Evolutionary conservation across 2,797 vertebrate genomes (phyloP).

Genomic region (Agapornis canus): DNA sequence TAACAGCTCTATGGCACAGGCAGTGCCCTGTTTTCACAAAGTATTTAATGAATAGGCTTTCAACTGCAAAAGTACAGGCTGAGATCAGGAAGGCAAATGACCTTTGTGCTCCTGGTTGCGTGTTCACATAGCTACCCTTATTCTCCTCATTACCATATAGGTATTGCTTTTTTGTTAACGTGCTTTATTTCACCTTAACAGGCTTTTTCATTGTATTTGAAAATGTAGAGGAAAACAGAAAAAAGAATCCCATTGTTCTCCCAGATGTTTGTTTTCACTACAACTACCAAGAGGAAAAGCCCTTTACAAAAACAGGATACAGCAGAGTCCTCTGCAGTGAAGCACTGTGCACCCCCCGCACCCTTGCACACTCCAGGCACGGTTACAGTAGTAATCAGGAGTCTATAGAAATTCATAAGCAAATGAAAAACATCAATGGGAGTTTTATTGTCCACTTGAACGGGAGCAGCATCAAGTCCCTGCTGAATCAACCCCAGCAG

Average conservation of each 20-base stretch:
- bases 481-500: not conserved
- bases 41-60: not conserved
- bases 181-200: not conserved
- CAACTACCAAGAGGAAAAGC: constrained; percentile 69
- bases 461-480: not conserved
- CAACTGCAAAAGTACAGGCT: not conserved
- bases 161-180: not conserved
- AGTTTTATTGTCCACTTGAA: not conserved
- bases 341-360: fast-evolving
- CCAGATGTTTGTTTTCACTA: constrained; percentile 52
- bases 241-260: constrained; percentile 68
- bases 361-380: not conserved
- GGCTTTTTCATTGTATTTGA: not conserved
- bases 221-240: constrained; percentile 40
- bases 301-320: constrained; percentile 75
- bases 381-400: not conserved
- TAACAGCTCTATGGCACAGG: not conserved
- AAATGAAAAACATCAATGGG: not conserved
- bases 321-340: not conserved
- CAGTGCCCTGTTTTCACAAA: not conserved
- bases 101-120: not conserved
- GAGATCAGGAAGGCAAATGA: not conserved
- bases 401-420: not conserved
- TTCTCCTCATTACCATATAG: constrained; percentile 7
- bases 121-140: not conserved